A percentile compares a stretch with the other conserved stretches of the same genome.
Evolutionary conservation across 2,888 invertebrate genomes (phyloP).

Genomic region (Catonia carolina): DNA sequence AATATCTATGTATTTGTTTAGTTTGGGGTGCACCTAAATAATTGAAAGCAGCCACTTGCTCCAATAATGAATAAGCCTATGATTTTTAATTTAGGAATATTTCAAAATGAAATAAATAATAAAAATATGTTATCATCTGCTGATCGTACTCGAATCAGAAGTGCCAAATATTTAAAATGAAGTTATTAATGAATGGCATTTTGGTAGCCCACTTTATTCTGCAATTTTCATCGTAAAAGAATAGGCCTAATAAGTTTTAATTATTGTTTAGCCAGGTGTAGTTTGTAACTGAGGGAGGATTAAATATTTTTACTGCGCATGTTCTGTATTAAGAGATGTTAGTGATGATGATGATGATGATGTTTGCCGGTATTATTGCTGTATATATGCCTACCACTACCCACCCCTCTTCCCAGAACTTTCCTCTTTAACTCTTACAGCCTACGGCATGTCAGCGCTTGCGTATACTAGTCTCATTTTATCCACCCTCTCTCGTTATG

Average conservation of each 20-base stretch:
- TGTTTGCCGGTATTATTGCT: constrained; percentile 18
- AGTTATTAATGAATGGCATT: too few relatives aligned
- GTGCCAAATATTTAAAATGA: too few relatives aligned
- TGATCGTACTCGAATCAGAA: too few relatives aligned
- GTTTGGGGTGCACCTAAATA: too few relatives aligned
- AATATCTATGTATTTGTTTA: too few relatives aligned
- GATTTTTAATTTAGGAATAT: too few relatives aligned
- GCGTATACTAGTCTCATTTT: constrained; percentile 1
- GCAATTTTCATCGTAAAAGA: too few relatives aligned
- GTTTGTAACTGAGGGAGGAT: not conserved
- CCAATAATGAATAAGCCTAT: too few relatives aligned
- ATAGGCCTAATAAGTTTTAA: not conserved
- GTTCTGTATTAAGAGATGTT: not conserved
- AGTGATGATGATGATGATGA: constrained; percentile 13
- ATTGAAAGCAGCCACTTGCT: too few relatives aligned
- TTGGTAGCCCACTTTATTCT: too few relatives aligned
- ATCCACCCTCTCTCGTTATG: constrained; percentile 1
- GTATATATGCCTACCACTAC: not conserved
- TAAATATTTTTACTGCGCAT: not conserved
- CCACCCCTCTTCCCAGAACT: not conserved
- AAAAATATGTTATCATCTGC: too few relatives aligned
- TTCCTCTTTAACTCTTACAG: not conserved
- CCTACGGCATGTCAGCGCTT: not conserved
- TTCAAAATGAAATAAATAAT: too few relatives aligned
- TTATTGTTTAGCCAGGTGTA: not conserved